Base-by-base conservation (phyloP, 2,113 vertebrate genomes). In the Dendropsophus ebraccatus region DNA sequence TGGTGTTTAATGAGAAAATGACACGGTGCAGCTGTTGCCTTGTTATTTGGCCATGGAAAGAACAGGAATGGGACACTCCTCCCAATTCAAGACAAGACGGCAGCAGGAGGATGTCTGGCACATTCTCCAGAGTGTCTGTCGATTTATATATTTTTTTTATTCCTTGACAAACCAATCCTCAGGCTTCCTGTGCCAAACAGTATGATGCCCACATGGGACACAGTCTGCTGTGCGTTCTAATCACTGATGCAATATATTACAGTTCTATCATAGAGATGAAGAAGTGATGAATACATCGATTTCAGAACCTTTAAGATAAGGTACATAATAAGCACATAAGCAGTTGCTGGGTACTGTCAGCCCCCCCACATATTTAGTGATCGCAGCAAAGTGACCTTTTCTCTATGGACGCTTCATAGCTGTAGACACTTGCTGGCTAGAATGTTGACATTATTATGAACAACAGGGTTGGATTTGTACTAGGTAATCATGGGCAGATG, bases 81-180 rank as follows among this genome's bases (percentile, higher is more conserved):
- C 19, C 54, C 45, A 77, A 62, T 65, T 81, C 41, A 32, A 35
- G 14, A 70, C 16, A 11, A 28, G 62, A 19, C 32, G 28, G 45
- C 30, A 52, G 41, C 60, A 69, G 80, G 30, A 70, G 62, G 81
- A 60, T 50, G 60, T n/a, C 49, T 78, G 81, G 52, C 86, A 83
- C 62, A 70, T 30, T 32, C 50, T 32, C 47, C 25, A 62, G 52
- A 41, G 78, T 62, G 78, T 81, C 56, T 81, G 78, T 62, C 75
- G 54, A 77, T 77, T 35, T 77, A 77, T 77, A 54, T 77, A n/a
- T n/a, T n/a, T n/a, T n/a, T n/a, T 77, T 77, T 77, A 54, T 77
- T 17, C 56, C 78, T 65, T 65, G 65, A 62, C 54, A 45, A 62
- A 47, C n/a, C 41, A 77, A 77, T 47, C 56, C 23, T 25, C 23